Percentiles rank a stretch among this genome's conserved stretches.
These are phyloP conservation scores for Arenaria interpres DNA, from an alignment of 2,113 vertebrate species.

Conservation along the genomic window DNA sequence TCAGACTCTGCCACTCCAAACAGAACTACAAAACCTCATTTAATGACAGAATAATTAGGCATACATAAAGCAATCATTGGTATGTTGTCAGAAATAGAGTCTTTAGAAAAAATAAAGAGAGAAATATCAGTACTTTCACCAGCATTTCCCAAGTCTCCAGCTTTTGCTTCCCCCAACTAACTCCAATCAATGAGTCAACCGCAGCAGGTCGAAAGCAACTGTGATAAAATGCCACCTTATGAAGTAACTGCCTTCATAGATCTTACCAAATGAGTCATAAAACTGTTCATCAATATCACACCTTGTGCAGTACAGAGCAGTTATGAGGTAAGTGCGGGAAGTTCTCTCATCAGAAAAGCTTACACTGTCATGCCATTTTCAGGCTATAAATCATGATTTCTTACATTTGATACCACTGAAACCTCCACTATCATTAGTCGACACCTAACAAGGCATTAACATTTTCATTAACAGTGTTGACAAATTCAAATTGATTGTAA, in stretches of 20 bases:
- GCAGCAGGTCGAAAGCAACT: conserved; percentile 41
- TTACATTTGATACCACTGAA: not conserved
- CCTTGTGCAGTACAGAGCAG: not conserved
- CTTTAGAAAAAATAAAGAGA: not conserved
- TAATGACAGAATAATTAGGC: conserved; percentile 48
- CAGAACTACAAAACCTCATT: not conserved
- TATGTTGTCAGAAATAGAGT: not conserved
- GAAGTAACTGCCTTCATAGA: conserved; percentile 70
- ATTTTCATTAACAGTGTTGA: not conserved
- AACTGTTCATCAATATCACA: conserved; percentile 67
- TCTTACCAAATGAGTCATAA: conserved; percentile 69
- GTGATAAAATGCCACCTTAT: conserved; percentile 70
- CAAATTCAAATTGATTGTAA: not conserved
- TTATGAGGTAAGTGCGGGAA: not conserved
- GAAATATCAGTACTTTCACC: conserved; percentile 5
- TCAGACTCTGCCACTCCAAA: not conserved
- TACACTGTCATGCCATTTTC: not conserved
- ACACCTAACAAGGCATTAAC: conserved; percentile 57
- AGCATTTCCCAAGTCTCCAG: not conserved
- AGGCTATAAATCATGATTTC: conserved; percentile 52
- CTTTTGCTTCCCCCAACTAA: conserved; percentile 14
- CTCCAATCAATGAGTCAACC: conserved; percentile 68
- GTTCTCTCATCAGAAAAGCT: conserved; percentile 40
- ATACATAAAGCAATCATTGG: not conserved
- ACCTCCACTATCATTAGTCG: not conserved